phyloP scores from a whole-genome alignment of 2,888 invertebrate species.

The Onchidella celtica region DNA sequence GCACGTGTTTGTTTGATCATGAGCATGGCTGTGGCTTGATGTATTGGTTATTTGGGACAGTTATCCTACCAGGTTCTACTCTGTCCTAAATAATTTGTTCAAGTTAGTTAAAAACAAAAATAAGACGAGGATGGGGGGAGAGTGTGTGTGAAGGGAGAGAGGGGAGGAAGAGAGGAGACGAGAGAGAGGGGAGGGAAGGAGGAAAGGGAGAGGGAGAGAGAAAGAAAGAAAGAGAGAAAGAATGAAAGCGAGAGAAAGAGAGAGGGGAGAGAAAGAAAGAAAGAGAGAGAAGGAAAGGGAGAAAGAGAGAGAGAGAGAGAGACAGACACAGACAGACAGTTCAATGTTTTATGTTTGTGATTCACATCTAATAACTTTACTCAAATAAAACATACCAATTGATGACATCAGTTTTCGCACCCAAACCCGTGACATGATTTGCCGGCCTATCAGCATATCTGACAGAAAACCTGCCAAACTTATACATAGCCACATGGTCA shows the following conservation, averaged over 20 bases:
- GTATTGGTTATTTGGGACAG: too few species aligned
- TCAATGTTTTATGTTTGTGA: background rate
- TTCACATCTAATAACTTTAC: background rate
- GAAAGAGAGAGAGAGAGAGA: slow-evolving; percentile 10
- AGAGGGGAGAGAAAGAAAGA: background rate
- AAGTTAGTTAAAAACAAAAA: too few species aligned
- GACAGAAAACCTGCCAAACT: slow-evolving; percentile 60
- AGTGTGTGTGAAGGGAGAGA: background rate
- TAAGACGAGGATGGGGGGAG: background rate
- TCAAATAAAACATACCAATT: slow-evolving; percentile 55
- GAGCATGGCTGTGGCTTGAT: too few species aligned
- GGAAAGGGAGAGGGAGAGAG: background rate
- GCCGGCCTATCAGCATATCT: slow-evolving; percentile 59
- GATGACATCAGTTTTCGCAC: slow-evolving; percentile 63
- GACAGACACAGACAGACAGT: background rate
- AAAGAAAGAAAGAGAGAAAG: too few species aligned
- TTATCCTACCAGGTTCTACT: too few species aligned
- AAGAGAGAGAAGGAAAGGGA: slow-evolving; percentile 5
- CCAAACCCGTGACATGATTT: slow-evolving; percentile 57
- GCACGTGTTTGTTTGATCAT: too few species aligned
- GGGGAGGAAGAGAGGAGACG: background rate
- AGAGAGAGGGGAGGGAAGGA: background rate
- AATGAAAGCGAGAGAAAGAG: too few species aligned
- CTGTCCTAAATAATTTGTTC: too few species aligned
- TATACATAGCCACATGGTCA: slow-evolving; percentile 65